Percentiles rank a stretch among this genome's conserved stretches.
These are phyloP conservation scores for Upupa epops DNA, from an alignment of 2,113 vertebrate species.

Conservation along the genomic window DNA sequence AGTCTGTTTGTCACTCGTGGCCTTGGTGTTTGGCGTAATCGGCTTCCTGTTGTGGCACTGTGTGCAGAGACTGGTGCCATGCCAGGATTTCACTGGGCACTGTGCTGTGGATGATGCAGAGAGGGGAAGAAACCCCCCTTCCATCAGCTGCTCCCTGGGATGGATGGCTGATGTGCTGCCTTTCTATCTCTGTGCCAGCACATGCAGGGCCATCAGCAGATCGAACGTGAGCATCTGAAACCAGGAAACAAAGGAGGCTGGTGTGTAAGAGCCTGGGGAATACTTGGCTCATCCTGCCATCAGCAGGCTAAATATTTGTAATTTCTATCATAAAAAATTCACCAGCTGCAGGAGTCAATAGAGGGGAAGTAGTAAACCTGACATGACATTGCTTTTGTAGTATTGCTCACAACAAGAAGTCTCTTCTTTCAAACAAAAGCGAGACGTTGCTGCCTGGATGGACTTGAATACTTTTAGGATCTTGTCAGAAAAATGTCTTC, in stretches of 20 bases:
- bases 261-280: slow-evolving; percentile 65
- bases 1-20: neutral
- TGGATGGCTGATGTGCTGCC: neutral
- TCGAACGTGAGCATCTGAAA: slow-evolving; percentile 49
- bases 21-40: neutral
- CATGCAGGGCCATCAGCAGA: slow-evolving; percentile 24
- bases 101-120: neutral
- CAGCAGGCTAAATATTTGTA: slow-evolving; percentile 76
- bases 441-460: slow-evolving; percentile 55
- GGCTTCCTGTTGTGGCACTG: fast-evolving
- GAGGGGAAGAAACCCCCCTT: neutral
- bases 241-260: slow-evolving; percentile 58
- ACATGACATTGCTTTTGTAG: slow-evolving; percentile 61
- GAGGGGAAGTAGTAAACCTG: slow-evolving; percentile 72
- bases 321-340: slow-evolving; percentile 72
- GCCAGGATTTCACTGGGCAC: fast-evolving
- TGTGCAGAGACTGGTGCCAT: fast-evolving
- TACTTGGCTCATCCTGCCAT: slow-evolving; percentile 72
- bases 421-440: slow-evolving; percentile 49
- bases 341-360: slow-evolving; percentile 73
- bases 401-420: slow-evolving; percentile 53
- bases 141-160: neutral
- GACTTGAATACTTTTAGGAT: slow-evolving; percentile 53
- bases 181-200: slow-evolving; percentile 19
- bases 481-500: slow-evolving; percentile 47